Percentiles rank a stretch among this genome's conserved stretches.
These are phyloP conservation scores for Bradypus variegatus DNA, from an alignment of 2,797 vertebrate genomes.

Conservation along the genomic window DNA sequence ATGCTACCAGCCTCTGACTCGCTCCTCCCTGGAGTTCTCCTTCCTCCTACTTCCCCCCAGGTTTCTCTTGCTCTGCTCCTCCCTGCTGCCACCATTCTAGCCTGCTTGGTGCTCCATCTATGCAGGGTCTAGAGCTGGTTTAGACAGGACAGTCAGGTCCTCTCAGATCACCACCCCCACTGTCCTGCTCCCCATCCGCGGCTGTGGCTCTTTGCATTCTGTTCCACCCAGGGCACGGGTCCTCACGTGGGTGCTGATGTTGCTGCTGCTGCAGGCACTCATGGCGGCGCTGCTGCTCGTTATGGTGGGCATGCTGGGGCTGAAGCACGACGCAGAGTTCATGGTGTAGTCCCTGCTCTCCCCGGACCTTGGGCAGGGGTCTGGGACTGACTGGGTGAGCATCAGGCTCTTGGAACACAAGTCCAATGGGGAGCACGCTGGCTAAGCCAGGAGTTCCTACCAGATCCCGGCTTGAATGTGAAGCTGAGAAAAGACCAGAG, in stretches of 20 bases:
- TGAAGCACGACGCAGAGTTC: neutral
- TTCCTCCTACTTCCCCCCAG: fast-evolving
- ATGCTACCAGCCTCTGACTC: neutral
- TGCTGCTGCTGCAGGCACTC: slow-evolving; percentile 19
- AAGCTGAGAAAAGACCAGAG: neutral
- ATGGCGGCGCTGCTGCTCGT: neutral
- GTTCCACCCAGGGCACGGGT: neutral
- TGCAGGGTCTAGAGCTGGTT: neutral
- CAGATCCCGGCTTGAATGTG: neutral
- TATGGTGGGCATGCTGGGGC: neutral
- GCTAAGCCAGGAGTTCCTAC: neutral
- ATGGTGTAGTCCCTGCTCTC: neutral
- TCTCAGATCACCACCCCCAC: neutral
- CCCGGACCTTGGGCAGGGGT: slow-evolving; percentile 16
- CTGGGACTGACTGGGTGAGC: slow-evolving; percentile 52
- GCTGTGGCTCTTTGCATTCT: neutral
- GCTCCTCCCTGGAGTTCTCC: neutral
- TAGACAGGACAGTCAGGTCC: neutral
- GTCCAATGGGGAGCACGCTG: neutral
- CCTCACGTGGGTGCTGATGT: neutral
- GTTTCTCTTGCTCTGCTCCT: neutral
- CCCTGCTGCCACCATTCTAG: neutral
- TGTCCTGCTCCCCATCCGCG: fast-evolving
- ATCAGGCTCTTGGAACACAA: slow-evolving; percentile 41
- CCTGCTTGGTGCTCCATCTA: neutral